Conservation (phyloP, 2,888 invertebrate genomes). For the Thecophora atra region DNA sequence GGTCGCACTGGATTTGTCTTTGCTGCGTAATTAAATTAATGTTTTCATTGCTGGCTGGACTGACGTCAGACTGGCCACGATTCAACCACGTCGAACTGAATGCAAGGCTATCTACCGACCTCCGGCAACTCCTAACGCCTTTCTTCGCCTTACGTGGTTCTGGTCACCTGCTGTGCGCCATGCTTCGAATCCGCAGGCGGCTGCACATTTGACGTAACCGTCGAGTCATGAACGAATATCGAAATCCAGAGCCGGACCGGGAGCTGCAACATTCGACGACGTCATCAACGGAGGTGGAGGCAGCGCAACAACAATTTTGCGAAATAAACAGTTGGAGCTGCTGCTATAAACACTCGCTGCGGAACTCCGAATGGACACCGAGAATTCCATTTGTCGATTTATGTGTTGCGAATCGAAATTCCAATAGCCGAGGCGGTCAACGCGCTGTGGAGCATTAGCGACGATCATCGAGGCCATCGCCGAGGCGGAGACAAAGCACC, state of each 20-base stretch:
- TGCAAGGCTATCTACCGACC: not conserved
- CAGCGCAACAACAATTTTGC: not conserved
- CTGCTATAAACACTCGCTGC: slow-evolving; percentile 21
- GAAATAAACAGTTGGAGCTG: not conserved
- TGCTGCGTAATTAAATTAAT: slow-evolving; percentile 18
- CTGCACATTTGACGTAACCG: not conserved
- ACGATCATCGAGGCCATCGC: not conserved
- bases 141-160: not conserved
- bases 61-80: not conserved
- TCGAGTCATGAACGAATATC: not conserved
- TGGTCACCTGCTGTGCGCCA: not conserved
- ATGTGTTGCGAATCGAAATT: slow-evolving; percentile 30
- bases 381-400: slow-evolving; percentile 33
- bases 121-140: not conserved
- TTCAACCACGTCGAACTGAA: not conserved
- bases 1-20: not conserved
- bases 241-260: not conserved
- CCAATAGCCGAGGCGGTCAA: slow-evolving; percentile 24
- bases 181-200: not conserved
- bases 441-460: not conserved
- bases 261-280: not conserved
- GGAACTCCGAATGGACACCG: slow-evolving; percentile 11
- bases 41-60: not conserved
- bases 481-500: not conserved
- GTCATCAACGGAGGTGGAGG: not conserved